These are phyloP conservation scores for Dolichoris vasculosae DNA, from an alignment of 1,140 invertebrate species.

Conservation along the genomic window DNA sequence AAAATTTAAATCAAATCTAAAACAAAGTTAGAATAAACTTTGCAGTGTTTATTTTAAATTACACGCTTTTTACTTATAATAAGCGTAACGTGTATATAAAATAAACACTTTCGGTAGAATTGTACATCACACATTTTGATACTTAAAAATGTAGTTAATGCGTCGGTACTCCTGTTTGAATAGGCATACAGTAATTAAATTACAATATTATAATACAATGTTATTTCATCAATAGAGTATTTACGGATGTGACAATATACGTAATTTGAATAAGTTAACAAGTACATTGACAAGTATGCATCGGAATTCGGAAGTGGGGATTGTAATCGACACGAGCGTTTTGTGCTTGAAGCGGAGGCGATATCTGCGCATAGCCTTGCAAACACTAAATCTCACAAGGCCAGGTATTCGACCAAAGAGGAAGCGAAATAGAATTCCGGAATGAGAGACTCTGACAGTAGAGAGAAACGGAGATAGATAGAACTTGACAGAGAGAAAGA, in stretches of 20 bases:
- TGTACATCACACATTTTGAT: too few species aligned
- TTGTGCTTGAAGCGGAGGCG: background rate
- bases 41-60: too few species aligned
- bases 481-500: background rate
- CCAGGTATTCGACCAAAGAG: background rate
- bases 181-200: too few species aligned
- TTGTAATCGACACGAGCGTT: background rate
- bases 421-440: conserved; percentile 2
- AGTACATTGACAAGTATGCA: background rate
- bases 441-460: background rate
- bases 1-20: too few species aligned
- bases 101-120: too few species aligned
- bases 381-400: conserved; percentile 38
- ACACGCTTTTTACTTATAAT: too few species aligned
- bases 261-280: background rate
- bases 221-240: too few species aligned
- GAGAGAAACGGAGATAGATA: background rate
- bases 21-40: too few species aligned
- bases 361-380: background rate
- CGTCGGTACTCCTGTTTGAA: too few species aligned
- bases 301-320: background rate
- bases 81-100: too few species aligned
- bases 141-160: too few species aligned
- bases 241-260: background rate
- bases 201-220: too few species aligned